Percentiles rank a stretch among this genome's conserved stretches.
These are phyloP conservation scores for Apogon hyalosoma DNA, from an alignment of 2,797 vertebrate species.

Conservation along the genomic window DNA sequence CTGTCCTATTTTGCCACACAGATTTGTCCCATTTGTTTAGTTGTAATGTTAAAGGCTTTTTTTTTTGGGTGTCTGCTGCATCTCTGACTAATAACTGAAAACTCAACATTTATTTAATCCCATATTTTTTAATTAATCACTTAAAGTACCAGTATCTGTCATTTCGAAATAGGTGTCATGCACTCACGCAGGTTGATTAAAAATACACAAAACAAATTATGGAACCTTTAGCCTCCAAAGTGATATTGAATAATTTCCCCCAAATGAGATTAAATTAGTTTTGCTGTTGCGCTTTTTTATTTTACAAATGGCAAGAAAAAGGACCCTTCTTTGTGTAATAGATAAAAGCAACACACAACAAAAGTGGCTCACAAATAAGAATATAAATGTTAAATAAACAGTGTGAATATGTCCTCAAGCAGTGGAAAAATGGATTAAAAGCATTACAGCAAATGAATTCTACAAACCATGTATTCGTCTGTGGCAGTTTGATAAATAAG, in stretches of 20 bases:
- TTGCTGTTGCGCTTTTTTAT: not conserved
- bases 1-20: conserved; percentile 30
- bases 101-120: not conserved
- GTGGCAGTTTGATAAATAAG: no score
- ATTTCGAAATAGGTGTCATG: not conserved
- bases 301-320: not conserved
- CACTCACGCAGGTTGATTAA: conserved; percentile 6
- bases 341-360: not conserved
- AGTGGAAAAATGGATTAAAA: not conserved
- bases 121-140: conserved; percentile 1
- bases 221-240: not conserved
- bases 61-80: no score
- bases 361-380: not conserved
- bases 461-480: no score
- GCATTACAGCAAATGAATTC: no score
- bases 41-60: not conserved
- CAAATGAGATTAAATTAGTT: conserved; percentile 1
- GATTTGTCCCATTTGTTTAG: conserved; percentile 29
- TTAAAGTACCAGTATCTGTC: no score
- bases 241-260: not conserved
- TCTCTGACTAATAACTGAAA: not conserved
- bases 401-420: not conserved
- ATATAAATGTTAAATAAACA: conserved; percentile 10
- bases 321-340: not conserved
- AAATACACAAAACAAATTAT: conserved; percentile 9